Evolutionary conservation across 2,888 invertebrate species (phyloP).

Genomic region (Galeopsomyia nigrocyanea): DNA sequence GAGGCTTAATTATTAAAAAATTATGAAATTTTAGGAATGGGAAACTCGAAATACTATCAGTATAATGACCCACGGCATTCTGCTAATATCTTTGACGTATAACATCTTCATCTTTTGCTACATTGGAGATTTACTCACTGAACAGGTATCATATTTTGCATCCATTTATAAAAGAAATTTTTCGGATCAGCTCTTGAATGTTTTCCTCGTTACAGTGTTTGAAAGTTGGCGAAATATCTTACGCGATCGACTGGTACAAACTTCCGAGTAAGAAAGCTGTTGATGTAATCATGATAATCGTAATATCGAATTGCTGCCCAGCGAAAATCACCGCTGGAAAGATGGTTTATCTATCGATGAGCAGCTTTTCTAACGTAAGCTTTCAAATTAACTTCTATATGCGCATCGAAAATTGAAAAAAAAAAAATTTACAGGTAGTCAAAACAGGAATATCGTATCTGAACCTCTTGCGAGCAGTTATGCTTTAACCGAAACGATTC

Average conservation of each 20-base stretch:
- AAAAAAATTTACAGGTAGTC: constrained; percentile 48
- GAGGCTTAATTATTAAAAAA: too few relatives aligned
- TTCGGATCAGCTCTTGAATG: too few relatives aligned
- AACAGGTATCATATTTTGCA: constrained; percentile 52
- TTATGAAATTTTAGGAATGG: constrained; percentile 57
- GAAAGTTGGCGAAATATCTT: constrained; percentile 54
- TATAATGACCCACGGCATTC: constrained; percentile 55
- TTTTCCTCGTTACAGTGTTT: constrained; percentile 37
- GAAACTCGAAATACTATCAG: constrained; percentile 56
- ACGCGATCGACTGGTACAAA: constrained; percentile 59
- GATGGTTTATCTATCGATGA: constrained; percentile 54
- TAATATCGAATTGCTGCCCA: constrained; percentile 53
- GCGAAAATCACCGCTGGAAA: constrained; percentile 61
- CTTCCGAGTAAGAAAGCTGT: constrained; percentile 52
- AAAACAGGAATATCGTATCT: constrained; percentile 54
- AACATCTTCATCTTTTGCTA: constrained; percentile 63
- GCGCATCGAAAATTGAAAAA: not conserved
- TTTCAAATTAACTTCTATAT: not conserved
- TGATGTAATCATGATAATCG: constrained; percentile 54
- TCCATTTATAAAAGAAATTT: not conserved
- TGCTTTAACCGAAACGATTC: constrained; percentile 14
- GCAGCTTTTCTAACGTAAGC: constrained; percentile 58
- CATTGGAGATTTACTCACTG: constrained; percentile 59
- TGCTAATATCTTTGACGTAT: constrained; percentile 59
- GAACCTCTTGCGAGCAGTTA: constrained; percentile 50